A percentile compares a stretch with the other conserved stretches of the same genome.
Evolutionary conservation across 2,113 vertebrate species (phyloP).

Genomic region (Mobula hypostoma): DNA sequence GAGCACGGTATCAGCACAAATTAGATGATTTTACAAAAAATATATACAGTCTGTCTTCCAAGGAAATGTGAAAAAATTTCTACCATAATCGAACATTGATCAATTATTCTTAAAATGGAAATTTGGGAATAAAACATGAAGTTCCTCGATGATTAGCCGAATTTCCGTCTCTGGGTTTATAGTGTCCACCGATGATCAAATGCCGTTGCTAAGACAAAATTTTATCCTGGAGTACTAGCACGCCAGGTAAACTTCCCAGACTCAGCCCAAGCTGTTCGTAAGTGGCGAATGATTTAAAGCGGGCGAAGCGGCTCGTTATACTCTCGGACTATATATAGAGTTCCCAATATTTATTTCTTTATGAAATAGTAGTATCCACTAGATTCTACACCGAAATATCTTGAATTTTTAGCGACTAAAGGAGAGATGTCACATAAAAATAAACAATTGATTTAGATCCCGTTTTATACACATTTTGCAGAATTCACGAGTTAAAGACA

Average conservation of each 20-base stretch:
- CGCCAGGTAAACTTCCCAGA: not conserved
- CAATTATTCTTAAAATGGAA: not conserved
- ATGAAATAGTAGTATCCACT: not conserved
- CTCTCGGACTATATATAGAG: not conserved
- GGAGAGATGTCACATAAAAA: not conserved
- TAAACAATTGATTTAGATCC: not conserved
- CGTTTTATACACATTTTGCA: not conserved
- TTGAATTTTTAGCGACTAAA: not conserved
- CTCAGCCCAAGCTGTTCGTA: not conserved
- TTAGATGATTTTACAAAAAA: not conserved
- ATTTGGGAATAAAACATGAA: not conserved
- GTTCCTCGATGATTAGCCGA: not conserved
- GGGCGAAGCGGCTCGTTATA: not conserved
- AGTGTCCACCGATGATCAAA: not conserved
- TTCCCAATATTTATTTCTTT: not conserved
- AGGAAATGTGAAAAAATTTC: not conserved
- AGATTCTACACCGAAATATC: not conserved
- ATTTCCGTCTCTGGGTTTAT: not conserved
- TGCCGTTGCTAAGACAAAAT: not conserved
- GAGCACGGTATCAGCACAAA: not conserved
- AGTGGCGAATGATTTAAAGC: not conserved
- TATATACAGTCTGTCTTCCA: not conserved
- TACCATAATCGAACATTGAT: not conserved
- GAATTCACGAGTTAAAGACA: not conserved
- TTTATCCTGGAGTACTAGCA: not conserved